Percentiles rank a stretch among this genome's conserved stretches.
These are phyloP conservation scores for Spatulosminthurus flaviceps DNA, from an alignment of 2,888 invertebrate species.

Conservation along the genomic window DNA sequence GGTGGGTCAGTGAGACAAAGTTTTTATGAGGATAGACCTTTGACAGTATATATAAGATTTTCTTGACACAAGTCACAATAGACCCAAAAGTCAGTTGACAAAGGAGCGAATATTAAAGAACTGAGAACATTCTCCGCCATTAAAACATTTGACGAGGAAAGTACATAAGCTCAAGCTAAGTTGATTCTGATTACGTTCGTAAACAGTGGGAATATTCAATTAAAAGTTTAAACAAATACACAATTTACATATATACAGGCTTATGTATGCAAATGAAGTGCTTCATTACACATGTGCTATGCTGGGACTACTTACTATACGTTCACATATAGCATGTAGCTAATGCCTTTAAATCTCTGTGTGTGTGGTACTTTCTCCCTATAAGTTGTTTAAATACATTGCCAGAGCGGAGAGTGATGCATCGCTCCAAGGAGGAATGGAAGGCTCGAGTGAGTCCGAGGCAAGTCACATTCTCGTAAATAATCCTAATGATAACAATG, in stretches of 20 bases:
- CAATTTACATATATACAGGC: too few relatives aligned
- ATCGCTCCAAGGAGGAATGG: background rate
- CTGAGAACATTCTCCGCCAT: background rate
- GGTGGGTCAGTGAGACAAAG: background rate
- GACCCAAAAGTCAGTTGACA: too few relatives aligned
- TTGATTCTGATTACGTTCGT: background rate
- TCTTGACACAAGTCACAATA: background rate
- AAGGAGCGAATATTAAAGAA: background rate
- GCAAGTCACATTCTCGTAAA: constrained; percentile 41
- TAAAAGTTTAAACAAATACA: too few relatives aligned
- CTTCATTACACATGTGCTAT: too few relatives aligned
- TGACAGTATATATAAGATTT: background rate
- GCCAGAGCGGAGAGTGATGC: too few relatives aligned
- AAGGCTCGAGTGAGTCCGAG: background rate
- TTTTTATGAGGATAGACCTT: background rate
- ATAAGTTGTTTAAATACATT: too few relatives aligned
- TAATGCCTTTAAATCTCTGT: too few relatives aligned
- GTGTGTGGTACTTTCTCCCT: too few relatives aligned
- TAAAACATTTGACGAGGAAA: background rate
- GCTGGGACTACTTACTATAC: too few relatives aligned
- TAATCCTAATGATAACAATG: constrained; percentile 46
- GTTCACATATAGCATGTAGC: too few relatives aligned
- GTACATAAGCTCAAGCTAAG: background rate
- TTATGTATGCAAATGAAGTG: too few relatives aligned
- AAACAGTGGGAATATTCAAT: background rate